Conservation (phyloP, 1,140 invertebrate species). For the Hyles euphorbiae region DNA sequence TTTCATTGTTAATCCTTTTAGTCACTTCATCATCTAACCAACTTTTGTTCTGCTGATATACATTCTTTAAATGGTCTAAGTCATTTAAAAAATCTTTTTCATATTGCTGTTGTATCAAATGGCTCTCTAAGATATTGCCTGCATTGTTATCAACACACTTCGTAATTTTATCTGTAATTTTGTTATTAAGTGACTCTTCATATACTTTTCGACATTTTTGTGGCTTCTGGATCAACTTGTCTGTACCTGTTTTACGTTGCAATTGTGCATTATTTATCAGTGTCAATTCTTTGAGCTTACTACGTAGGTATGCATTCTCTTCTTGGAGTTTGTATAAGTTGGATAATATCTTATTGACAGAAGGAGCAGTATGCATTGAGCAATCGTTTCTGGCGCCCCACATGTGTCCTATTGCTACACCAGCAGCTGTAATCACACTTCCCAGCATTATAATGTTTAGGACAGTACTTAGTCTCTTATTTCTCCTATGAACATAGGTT, state of each 20-base stretch:
- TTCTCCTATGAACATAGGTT: constrained; percentile 70
- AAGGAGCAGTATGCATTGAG: constrained; percentile 43
- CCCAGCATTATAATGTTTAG: constrained; percentile 68
- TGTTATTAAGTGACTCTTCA: constrained; percentile 56
- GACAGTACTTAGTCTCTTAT: constrained; percentile 66
- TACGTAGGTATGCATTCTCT: constrained; percentile 67
- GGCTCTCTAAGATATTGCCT: constrained; percentile 27
- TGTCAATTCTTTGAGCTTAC: constrained; percentile 60
- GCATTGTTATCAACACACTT: constrained; percentile 55
- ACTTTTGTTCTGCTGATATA: constrained; percentile 58
- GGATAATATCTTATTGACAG: constrained; percentile 67
- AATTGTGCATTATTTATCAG: constrained; percentile 35
- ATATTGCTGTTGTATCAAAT: constrained; percentile 32
- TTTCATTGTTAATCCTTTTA: constrained; percentile 45
- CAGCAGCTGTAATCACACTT: constrained; percentile 66
- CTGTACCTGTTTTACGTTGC: constrained; percentile 26
- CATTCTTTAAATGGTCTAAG: constrained; percentile 48
- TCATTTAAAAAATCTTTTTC: constrained; percentile 55
- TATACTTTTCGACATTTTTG: constrained; percentile 59
- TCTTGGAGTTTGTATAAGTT: constrained; percentile 71
- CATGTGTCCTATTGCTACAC: constrained; percentile 69
- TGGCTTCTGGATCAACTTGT: constrained; percentile 40
- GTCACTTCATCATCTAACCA: constrained; percentile 56
- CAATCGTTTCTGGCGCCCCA: constrained; percentile 71
- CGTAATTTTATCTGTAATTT: constrained; percentile 41